Percentiles rank a stretch among this genome's conserved stretches.
phyloP scores from a whole-genome alignment of 2,888 invertebrate genomes.

The Meteorus colon region DNA sequence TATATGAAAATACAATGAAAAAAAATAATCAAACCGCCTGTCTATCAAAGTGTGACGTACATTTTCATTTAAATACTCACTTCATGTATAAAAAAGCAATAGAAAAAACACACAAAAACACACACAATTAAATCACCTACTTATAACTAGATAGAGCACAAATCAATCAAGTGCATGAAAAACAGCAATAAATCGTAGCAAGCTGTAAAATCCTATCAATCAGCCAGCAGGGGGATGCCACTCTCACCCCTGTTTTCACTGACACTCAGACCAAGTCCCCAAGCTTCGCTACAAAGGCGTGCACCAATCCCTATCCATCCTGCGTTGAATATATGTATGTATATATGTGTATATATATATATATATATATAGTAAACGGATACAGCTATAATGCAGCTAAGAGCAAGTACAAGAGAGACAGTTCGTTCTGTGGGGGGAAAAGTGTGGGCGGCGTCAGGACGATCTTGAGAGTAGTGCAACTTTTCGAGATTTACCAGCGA shows the following conservation, averaged over 20 bases:
- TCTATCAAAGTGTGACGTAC: neutral
- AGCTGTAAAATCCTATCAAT: slow-evolving; percentile 66
- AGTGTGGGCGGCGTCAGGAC: slow-evolving; percentile 40
- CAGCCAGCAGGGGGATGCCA: slow-evolving; percentile 52
- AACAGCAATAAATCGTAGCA: slow-evolving; percentile 49
- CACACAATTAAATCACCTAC: slow-evolving; percentile 21
- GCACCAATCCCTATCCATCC: neutral
- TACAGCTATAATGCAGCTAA: neutral
- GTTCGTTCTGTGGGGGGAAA: neutral
- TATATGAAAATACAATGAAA: neutral
- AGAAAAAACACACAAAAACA: neutral
- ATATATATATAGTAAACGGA: neutral
- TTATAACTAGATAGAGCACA: slow-evolving; percentile 39
- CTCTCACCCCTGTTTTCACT: slow-evolving; percentile 50
- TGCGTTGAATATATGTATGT: neutral
- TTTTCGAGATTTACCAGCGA: slow-evolving; percentile 54
- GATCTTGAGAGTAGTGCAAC: slow-evolving; percentile 51
- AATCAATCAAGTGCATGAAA: slow-evolving; percentile 54
- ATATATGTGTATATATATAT: neutral
- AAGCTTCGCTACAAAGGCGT: neutral
- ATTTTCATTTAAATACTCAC: neutral
- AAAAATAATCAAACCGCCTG: neutral
- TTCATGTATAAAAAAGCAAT: neutral
- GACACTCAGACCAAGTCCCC: slow-evolving; percentile 39
- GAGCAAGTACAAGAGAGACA: neutral